A percentile compares a stretch with the other conserved stretches of the same genome.
These are phyloP conservation scores for Clarias pachynema DNA, from an alignment of 2,797 vertebrate species.

Conservation along the genomic window DNA sequence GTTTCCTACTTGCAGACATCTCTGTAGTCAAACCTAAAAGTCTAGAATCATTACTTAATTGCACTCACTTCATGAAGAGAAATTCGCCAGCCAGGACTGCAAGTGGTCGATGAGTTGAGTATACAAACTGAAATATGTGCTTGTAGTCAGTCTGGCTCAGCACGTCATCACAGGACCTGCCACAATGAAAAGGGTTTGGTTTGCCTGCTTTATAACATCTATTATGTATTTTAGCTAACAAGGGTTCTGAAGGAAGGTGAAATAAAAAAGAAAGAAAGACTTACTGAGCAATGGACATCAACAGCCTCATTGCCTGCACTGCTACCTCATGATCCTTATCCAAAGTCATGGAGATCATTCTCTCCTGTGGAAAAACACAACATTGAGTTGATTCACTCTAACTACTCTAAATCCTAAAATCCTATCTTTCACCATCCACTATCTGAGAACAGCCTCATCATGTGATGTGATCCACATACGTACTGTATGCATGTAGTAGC, in stretches of 20 bases:
- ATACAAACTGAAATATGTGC: constrained; percentile 84
- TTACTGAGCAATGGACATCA: constrained; percentile 86
- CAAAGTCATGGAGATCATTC: constrained; percentile 90
- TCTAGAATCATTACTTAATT: not conserved
- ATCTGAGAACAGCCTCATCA: constrained; percentile 44
- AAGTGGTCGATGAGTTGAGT: constrained; percentile 85
- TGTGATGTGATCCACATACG: constrained; percentile 11
- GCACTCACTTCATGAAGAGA: constrained; percentile 82
- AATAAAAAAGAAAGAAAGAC: constrained; percentile 49
- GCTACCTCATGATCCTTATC: constrained; percentile 93
- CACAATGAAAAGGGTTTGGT: constrained; percentile 27
- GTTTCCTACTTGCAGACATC: not conserved
- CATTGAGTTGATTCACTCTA: not conserved
- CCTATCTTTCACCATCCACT: not conserved
- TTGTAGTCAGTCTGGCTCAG: constrained; percentile 80
- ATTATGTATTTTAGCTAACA: not conserved
- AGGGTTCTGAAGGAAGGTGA: constrained; percentile 2
- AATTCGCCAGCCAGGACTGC: constrained; percentile 87
- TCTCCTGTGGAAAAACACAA: constrained; percentile 74
- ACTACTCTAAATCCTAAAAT: constrained; percentile 30
- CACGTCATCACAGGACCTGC: constrained; percentile 80
- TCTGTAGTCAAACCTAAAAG: too few species aligned
- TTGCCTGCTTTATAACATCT: constrained; percentile 1
- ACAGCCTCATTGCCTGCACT: constrained; percentile 88
- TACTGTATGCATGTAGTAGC: constrained; percentile 10